Evolutionary conservation across 2,888 invertebrate genomes (phyloP), one percentile per base, ranked within the genome.

Genomic region (Chloromyia formosa): DNA sequence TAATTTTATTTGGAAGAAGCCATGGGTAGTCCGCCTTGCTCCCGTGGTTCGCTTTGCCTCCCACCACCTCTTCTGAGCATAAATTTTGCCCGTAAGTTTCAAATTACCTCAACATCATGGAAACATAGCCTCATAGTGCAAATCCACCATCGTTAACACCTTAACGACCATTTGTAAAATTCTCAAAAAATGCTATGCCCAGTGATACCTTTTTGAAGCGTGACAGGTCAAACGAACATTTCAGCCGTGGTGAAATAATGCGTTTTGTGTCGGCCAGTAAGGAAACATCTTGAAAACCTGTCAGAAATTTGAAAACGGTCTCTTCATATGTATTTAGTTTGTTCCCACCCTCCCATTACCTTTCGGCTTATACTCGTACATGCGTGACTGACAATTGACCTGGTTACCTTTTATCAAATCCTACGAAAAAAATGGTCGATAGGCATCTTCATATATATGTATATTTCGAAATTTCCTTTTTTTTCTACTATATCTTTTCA

Each of bases 271-370:
- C 40, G 20, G 54, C 64, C 72, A 72, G 74, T 74, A 74, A 74
- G 76, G 7, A 35, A 76, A 74, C 74, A 74, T 76, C 76, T 76
- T 76, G 76, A 76, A 76, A 76, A 76, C 74, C 76, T 76, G 76
- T 76, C 76, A 76, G 64, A 76, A 72, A 72, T 76, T 76, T 76
- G 76, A 76, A 76, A 76, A 76, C 74, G 76, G 76, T 76, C 73
- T 64, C 35, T n/a, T 71, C 45, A 56, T 53, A 73, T 42, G 74
- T 62, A 42, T 35, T 35, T 35, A 35, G 7, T 35, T 35, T 35
- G 27, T 35, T 4, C 27, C 68, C 74, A 74, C 56, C 75, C 68
- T 69, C 27, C 27, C 7, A 54, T n/a, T n/a, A n/a, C n/a, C n/a
- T n/a, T n/a, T n/a, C n/a, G n/a, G 40, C 53, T 68, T 64, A 49